Base-by-base conservation (phyloP, 2,797 vertebrate genomes). In the Limosa lapponica region DNA sequence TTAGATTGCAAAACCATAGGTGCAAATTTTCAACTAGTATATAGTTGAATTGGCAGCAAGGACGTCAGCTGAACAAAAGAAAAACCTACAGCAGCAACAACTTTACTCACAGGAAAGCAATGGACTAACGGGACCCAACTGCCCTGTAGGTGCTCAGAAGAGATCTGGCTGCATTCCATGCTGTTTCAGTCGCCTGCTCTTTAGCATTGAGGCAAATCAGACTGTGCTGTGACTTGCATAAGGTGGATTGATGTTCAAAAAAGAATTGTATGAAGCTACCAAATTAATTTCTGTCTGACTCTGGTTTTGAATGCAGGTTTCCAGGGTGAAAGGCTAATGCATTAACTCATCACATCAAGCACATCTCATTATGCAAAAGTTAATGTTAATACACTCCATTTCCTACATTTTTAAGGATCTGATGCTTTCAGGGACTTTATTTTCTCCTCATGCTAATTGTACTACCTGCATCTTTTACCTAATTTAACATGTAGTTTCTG, bases 291-390 rank as follows among this genome's bases (percentile, higher is more conserved):
- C 77, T 73, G 14, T 11, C 19, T 51, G 28, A 90, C 78, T 95
- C 58, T 65, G 41, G 25, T 58, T 93, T 62, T 90, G 61, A 87
- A 65, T 1, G 4, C 36, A 75, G 49, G 87, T 86, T 94, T 88
- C 55, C 52, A 48, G 80, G 54, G 51, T 93, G 73, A 94, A 91
- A 95, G 94, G 91, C 66, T 95, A 91, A 95, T 82, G 70, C 55
- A 90, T 79, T 87, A 84, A 83, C 43, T 92, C 46, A 61, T 25
- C 6, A 12, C 11, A 20, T 82, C 65, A 88, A 91, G 62, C 23
- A 62, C n/a, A 95, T 81, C 59, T 95, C 71, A 90, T 93, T 89
- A 94, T 84, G 59, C 77, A 89, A 28, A 70, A 82, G 32, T 52
- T 94, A 86, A 74, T 43, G 32, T n/a, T 73, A 81, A 91, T 72